Conservation (phyloP, 2,797 vertebrate genomes). For the Phalloptychus januarius region DNA sequence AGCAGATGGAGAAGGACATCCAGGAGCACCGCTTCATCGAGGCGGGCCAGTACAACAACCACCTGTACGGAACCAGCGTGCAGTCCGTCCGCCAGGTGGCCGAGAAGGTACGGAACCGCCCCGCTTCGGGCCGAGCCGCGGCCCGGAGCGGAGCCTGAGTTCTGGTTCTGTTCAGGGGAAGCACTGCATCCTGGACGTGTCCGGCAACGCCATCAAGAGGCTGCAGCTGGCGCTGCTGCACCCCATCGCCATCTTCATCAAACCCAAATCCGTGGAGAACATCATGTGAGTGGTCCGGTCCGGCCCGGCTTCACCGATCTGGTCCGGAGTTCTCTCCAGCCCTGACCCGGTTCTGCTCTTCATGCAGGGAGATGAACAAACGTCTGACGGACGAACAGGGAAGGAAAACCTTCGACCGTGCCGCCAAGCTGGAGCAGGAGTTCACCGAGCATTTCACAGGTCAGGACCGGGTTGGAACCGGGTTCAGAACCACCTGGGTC, state of each 20-base stretch:
- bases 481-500: too few species aligned
- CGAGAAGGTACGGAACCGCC: slow-evolving; percentile 85
- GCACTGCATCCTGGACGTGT: slow-evolving; percentile 98
- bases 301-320: neutral
- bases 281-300: slow-evolving; percentile 89
- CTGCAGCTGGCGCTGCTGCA: slow-evolving; percentile 94
- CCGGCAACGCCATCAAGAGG: slow-evolving; percentile 97
- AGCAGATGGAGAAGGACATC: slow-evolving; percentile 99
- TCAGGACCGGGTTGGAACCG: slow-evolving; percentile 53
- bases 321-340: neutral
- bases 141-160: neutral
- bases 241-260: slow-evolving; percentile 95
- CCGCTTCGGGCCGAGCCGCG: neutral
- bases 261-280: slow-evolving; percentile 96
- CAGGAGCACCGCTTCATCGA: slow-evolving; percentile 98
- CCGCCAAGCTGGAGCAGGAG: slow-evolving; percentile 95
- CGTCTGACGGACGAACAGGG: slow-evolving; percentile 94
- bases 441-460: slow-evolving; percentile 99
- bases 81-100: slow-evolving; percentile 95
- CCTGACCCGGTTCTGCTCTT: neutral
- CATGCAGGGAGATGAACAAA: slow-evolving; percentile 96
- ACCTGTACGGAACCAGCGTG: slow-evolving; percentile 98
- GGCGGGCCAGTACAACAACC: slow-evolving; percentile 97
- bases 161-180: slow-evolving; percentile 84
- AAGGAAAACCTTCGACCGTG: slow-evolving; percentile 93